A percentile compares a stretch with the other conserved stretches of the same genome.
These are phyloP conservation scores for Protomyctophum bolini DNA, from an alignment of 2,113 vertebrate species.

Conservation along the genomic window DNA sequence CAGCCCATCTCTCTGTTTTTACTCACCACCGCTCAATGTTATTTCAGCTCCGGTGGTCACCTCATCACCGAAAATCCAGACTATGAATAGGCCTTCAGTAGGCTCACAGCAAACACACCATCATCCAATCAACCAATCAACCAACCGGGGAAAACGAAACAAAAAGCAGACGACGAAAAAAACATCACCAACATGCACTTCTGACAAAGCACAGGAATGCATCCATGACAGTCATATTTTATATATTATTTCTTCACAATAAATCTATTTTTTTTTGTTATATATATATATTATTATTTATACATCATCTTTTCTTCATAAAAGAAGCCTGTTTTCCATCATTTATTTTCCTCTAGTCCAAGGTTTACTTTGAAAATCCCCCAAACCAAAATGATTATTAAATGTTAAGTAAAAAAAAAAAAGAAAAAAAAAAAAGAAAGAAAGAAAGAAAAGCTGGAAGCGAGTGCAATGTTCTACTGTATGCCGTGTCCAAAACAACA, in stretches of 20 bases:
- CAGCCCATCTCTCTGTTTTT: too few species aligned
- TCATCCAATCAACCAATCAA: conserved; percentile 32
- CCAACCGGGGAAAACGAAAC: background rate
- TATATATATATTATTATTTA: conserved; percentile 27
- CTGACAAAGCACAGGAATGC: conserved; percentile 35
- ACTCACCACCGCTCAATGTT: too few species aligned
- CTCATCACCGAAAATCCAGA: too few species aligned
- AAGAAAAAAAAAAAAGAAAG: too few species aligned
- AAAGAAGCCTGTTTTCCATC: too few species aligned
- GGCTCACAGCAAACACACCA: conserved; percentile 28
- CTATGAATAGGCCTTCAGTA: too few species aligned
- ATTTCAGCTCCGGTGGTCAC: too few species aligned
- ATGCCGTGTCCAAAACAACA: too few species aligned
- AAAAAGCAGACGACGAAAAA: background rate
- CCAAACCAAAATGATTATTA: background rate
- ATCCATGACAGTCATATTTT: conserved; percentile 17
- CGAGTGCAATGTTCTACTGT: too few species aligned
- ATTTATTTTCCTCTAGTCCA: too few species aligned
- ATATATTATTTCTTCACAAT: background rate
- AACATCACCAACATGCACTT: conserved; percentile 49
- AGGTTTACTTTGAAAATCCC: background rate
- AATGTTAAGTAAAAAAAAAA: background rate
- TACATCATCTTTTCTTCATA: too few species aligned
- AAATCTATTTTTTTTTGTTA: conserved; percentile 5
- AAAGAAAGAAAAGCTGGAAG: background rate